These are phyloP conservation scores for Salmo trutta DNA, from an alignment of 2,797 vertebrate species.

Conservation along the genomic window DNA sequence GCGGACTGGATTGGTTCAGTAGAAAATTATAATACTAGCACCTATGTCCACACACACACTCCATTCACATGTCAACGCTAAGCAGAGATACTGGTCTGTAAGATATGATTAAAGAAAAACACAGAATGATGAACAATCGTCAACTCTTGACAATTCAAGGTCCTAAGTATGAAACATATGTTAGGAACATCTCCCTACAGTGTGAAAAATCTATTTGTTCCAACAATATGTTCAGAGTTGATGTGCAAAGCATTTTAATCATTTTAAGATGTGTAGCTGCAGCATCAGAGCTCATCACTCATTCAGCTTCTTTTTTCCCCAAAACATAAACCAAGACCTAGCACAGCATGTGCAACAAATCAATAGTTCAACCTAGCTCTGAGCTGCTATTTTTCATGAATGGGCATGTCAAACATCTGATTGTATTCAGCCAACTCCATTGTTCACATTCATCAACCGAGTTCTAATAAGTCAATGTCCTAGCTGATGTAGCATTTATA, in stretches of 20 bases:
- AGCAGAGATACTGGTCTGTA: conserved; percentile 24
- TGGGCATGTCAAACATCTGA: conserved; percentile 64
- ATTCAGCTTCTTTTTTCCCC: conserved; percentile 32
- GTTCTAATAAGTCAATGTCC: not conserved
- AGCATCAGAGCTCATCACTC: conserved; percentile 63
- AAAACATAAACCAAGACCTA: conserved; percentile 46
- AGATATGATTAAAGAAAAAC: conserved; percentile 14
- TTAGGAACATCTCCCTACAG: conserved; percentile 37
- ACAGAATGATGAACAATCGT: not conserved
- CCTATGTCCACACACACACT: conserved; percentile 26
- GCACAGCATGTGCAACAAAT: conserved; percentile 61
- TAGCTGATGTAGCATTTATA: conserved; percentile 24
- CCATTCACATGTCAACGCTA: conserved; percentile 24
- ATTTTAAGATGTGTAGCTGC: conserved; percentile 56
- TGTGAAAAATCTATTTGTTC: conserved; percentile 49
- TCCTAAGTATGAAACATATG: not conserved
- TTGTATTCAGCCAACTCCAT: conserved; percentile 47
- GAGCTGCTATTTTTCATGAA: conserved; percentile 56
- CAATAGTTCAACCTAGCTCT: conserved; percentile 60
- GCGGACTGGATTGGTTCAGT: conserved; percentile 45
- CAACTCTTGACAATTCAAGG: conserved; percentile 7
- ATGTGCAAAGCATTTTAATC: conserved; percentile 56
- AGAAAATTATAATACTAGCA: conserved; percentile 54
- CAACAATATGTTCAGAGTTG: conserved; percentile 44
- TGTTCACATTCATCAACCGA: conserved; percentile 43